Evolutionary conservation across 2,113 vertebrate species (phyloP), one percentile per base, ranked within the genome.

Genomic region (Brachirus orientalis): DNA sequence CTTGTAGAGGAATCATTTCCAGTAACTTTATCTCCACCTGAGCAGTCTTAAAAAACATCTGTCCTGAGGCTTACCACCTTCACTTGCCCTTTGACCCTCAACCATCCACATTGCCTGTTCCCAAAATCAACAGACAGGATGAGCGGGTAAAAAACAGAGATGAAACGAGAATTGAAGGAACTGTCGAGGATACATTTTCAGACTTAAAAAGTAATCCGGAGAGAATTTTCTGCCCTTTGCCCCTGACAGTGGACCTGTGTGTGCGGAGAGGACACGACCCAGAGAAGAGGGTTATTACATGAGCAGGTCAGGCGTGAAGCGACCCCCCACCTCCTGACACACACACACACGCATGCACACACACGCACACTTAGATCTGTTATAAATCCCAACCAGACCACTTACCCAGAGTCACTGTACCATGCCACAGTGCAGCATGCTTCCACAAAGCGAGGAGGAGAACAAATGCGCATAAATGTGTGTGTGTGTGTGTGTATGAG

Each of bases 151-250:
- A 92, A 92, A 66, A 88, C 73, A 88, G 90, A 91, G 89, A 85
- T 90, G 72, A 70, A 71, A 72, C 73, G 79, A 87, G 75, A 73
- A 72, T 51, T 77, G 52, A 72, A 55, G 85, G 88, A 92, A 90
- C 83, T 83, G 77, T 83, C 77, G 16, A 70, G 92, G 95, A 95
- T 94, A 94, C 92, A 92, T 95, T 92, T 94, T 94, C 89, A 84
- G 92, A 90, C 93, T 93, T 94, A 91, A 94, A 93, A 97, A 94
- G 89, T 95, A 97, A 97, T 96, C 93, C 90, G 92, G 90, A 93
- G 94, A 93, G 93, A 95, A 95, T 96, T 94, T 96, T 96, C 94
- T 95, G 94, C 93, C 94, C 93, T 87, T 93, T 96, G 95, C 90
- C 92, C 95, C 94, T 92, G 88, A 86, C 92, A 92, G 88, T 90